Conservation (phyloP, 2,888 invertebrate genomes). For the Heliconius charithonia region DNA sequence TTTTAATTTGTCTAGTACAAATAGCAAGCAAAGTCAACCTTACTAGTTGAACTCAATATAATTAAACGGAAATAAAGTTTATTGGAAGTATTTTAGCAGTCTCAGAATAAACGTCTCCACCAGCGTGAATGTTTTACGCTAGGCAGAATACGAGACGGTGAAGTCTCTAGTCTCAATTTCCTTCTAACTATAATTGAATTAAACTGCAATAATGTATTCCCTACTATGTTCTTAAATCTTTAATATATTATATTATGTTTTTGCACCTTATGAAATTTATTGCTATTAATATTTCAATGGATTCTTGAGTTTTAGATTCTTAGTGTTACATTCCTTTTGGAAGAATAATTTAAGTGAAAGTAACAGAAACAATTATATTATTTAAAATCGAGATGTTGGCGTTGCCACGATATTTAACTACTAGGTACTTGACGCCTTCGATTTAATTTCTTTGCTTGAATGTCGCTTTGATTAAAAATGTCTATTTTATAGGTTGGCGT, state of each 20-base stretch:
- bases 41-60: neutral
- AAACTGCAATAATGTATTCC: slow-evolving; percentile 51
- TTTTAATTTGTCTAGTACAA: neutral
- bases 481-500: slow-evolving; percentile 60
- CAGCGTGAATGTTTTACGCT: slow-evolving; percentile 18
- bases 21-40: neutral
- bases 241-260: neutral
- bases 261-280: neutral
- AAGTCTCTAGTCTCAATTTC: slow-evolving; percentile 69
- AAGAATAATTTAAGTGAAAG: neutral
- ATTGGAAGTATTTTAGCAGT: neutral
- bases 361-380: neutral
- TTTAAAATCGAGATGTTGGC: neutral
- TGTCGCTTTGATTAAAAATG: neutral
- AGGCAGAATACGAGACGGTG: slow-evolving; percentile 22
- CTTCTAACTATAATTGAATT: slow-evolving; percentile 72
- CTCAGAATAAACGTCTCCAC: slow-evolving; percentile 12
- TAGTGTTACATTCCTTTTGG: neutral
- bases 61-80: neutral
- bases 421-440: neutral
- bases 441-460: neutral
- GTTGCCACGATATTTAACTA: neutral
- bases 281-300: neutral
- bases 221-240: slow-evolving; percentile 24
- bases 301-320: neutral